Evolutionary conservation across 2,113 vertebrate genomes (phyloP), one percentile per base, ranked within the genome.

Genomic region (Pelusios castaneus): DNA sequence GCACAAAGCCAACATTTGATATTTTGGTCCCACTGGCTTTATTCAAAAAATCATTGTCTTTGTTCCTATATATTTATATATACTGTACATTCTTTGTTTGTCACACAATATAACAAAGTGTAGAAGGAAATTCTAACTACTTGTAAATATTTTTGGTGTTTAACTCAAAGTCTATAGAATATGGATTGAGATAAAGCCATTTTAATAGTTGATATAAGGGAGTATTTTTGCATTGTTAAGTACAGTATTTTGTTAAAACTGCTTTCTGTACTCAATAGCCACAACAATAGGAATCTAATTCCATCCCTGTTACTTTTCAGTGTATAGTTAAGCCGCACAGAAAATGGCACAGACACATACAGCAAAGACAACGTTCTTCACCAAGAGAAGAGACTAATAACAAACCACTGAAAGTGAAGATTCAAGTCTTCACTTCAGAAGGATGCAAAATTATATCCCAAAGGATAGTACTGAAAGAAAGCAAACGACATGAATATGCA

Each of bases 341-440:
- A 81, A 95, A 88, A 95, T 25, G 38, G 31, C 77, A 78, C 4
- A 31, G 77, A 80, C 43, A 22, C 24, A 43, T 21, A 85, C 55
- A 95, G 51, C 76, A 94, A 81, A 85, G 87, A 89, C 85, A 91
- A 47, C 54, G 6, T 79, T 95, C 91, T 95, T 93, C 89, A 93
- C 56, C 11, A 43, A 93, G 75, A 85, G 91, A 95, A 96, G 91
- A 92, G 95, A 80, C 67, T 58, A 55, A 43, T 47, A 92, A 60
- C 47, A 95, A 90, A 91, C 80, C 70, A 81, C 88, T 94, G 84
- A 93, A 92, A 91, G 90, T 88, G 84, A 93, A 95, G 93, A 25
- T 75, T 55, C 17, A 29, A 84, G 55, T 81, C 85, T 91, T 91
- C 89, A 81, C 19, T 92, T 96, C 93, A 91, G 89, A 82, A 84